A percentile compares a stretch with the other conserved stretches of the same genome.
These are phyloP conservation scores for Pampus argenteus DNA, from an alignment of 2,797 vertebrate genomes.

Conservation along the genomic window DNA sequence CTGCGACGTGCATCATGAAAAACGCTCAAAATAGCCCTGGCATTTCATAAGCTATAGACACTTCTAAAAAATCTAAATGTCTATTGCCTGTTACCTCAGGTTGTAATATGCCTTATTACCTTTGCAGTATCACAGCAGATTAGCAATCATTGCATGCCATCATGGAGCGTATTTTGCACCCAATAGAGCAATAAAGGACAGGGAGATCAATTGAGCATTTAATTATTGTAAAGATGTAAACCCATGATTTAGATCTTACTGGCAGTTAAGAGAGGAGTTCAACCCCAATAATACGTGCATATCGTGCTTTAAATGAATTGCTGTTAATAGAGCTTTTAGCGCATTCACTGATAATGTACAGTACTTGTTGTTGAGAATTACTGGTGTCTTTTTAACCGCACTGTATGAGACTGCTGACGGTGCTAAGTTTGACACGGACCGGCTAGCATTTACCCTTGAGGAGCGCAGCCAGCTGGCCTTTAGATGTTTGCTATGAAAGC, in stretches of 20 bases:
- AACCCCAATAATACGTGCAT: slow-evolving; percentile 27
- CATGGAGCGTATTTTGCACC: slow-evolving; percentile 52
- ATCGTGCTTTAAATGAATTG: slow-evolving; percentile 22
- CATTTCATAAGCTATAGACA: slow-evolving; percentile 53
- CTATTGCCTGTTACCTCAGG: slow-evolving; percentile 55
- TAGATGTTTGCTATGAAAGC: slow-evolving; percentile 67
- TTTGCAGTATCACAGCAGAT: slow-evolving; percentile 58
- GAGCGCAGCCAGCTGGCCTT: slow-evolving; percentile 58
- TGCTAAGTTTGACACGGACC: slow-evolving; percentile 43
- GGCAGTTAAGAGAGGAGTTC: slow-evolving; percentile 31
- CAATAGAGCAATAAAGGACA: slow-evolving; percentile 62
- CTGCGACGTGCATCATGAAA: slow-evolving; percentile 28
- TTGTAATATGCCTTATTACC: slow-evolving; percentile 72
- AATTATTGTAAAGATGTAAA: slow-evolving; percentile 72
- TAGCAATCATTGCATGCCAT: slow-evolving; percentile 59
- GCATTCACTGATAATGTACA: slow-evolving; percentile 1
- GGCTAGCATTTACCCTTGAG: slow-evolving; percentile 62
- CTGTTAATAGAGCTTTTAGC: slow-evolving; percentile 27
- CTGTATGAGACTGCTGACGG: slow-evolving; percentile 56
- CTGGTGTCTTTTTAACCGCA: slow-evolving; percentile 37
- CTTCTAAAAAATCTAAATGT: slow-evolving; percentile 62
- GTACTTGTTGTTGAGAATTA: slow-evolving; percentile 29
- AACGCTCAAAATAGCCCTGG: slow-evolving; percentile 53
- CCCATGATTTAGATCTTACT: slow-evolving; percentile 62
- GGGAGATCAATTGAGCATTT: slow-evolving; percentile 71